Conservation (phyloP, 2,888 invertebrate genomes). For the Troides oblongomaculatus region DNA sequence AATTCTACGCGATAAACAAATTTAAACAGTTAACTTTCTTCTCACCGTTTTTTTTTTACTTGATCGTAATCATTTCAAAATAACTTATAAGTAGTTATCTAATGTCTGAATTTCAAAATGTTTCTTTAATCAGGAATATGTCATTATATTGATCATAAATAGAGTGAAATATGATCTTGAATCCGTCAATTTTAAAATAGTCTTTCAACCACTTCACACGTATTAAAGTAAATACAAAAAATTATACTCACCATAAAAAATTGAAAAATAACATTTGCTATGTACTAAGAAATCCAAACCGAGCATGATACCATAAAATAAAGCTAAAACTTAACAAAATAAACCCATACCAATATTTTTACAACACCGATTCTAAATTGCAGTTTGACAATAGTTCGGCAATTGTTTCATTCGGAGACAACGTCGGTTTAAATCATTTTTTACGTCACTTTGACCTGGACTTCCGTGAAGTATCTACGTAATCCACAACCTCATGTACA, state of each 20-base stretch:
- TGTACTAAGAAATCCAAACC: constrained; percentile 45
- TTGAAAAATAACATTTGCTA: constrained; percentile 70
- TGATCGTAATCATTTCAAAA: neutral
- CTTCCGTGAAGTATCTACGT: constrained; percentile 9
- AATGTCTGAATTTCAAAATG: too few species aligned
- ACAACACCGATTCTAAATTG: constrained; percentile 30
- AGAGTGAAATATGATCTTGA: neutral
- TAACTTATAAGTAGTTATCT: neutral
- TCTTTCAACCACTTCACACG: neutral
- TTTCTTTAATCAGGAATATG: neutral
- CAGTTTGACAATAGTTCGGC: constrained; percentile 38
- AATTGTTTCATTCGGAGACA: constrained; percentile 29
- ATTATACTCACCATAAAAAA: constrained; percentile 63
- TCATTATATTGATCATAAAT: neutral
- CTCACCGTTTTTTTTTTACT: neutral
- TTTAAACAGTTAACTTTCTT: neutral
- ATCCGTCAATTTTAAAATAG: neutral
- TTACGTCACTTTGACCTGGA: constrained; percentile 33
- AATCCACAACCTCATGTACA: neutral
- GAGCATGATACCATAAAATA: constrained; percentile 56
- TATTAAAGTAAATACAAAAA: neutral
- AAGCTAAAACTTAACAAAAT: constrained; percentile 45
- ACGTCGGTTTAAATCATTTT: constrained; percentile 24
- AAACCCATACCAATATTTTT: constrained; percentile 41
- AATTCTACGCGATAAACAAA: too few species aligned